A percentile compares a stretch with the other conserved stretches of the same genome.
Evolutionary conservation across 2,113 vertebrate species (phyloP).

Genomic region (Triplophysa dalaica): DNA sequence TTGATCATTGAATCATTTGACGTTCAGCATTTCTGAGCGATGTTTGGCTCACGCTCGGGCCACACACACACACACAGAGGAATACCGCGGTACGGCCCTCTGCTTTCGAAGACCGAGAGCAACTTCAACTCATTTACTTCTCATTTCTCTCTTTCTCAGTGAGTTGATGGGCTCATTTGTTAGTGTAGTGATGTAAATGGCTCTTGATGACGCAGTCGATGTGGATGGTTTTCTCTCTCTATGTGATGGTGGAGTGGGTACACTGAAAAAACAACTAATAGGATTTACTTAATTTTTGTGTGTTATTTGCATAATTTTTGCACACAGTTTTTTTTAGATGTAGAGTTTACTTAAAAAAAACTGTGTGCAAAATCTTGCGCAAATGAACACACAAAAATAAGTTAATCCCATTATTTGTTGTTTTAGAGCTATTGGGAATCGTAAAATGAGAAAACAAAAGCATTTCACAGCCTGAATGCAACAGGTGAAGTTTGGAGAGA

Average conservation of each 20-base stretch:
- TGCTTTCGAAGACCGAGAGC: background rate
- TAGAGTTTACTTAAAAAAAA: too few relatives aligned
- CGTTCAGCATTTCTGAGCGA: background rate
- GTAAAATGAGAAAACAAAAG: conserved; percentile 33
- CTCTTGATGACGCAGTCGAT: conserved; percentile 1
- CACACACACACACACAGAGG: conserved; percentile 50
- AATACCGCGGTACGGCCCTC: conserved; percentile 5
- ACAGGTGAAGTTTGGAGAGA: conserved; percentile 22
- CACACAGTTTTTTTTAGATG: too few relatives aligned
- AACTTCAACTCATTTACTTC: conserved; percentile 14
- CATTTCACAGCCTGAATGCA: conserved; percentile 24
- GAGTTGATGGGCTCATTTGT: conserved; percentile 24
- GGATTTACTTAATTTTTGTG: too few relatives aligned
- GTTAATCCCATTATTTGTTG: too few relatives aligned
- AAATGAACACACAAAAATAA: too few relatives aligned
- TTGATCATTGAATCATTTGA: conserved; percentile 32
- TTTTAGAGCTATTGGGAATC: background rate
- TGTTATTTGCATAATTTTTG: too few relatives aligned
- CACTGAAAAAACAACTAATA: too few relatives aligned
- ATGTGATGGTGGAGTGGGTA: background rate
- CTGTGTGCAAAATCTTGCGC: too few relatives aligned
- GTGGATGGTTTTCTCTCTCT: conserved; percentile 15
- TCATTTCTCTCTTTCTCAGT: conserved; percentile 15
- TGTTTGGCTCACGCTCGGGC: conserved; percentile 32
- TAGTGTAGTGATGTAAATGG: conserved; percentile 34